phyloP scores from a whole-genome alignment of 2,113 vertebrate species.

The Eurystomus gularis region DNA sequence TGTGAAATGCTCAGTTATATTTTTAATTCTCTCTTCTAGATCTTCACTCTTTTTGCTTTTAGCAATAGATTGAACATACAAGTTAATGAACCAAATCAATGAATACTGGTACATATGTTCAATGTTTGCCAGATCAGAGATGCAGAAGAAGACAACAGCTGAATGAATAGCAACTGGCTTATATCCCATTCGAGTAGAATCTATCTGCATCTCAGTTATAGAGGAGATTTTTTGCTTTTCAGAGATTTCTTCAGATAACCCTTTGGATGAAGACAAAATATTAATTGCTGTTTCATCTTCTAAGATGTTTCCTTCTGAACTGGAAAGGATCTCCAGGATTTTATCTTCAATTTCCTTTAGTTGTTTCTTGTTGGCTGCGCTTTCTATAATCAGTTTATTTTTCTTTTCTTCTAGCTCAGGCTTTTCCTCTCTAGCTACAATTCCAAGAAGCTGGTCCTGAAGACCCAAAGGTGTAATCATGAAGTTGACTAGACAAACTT shows the following conservation, averaged over 20 bases:
- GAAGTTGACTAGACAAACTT: slow-evolving; percentile 94
- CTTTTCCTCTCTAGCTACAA: slow-evolving; percentile 90
- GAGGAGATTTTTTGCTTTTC: slow-evolving; percentile 89
- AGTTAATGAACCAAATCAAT: slow-evolving; percentile 88
- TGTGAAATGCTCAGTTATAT: slow-evolving; percentile 86
- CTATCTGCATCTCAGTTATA: slow-evolving; percentile 87
- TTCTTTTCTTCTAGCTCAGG: slow-evolving; percentile 92
- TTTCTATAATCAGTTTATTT: slow-evolving; percentile 88
- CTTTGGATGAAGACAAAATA: slow-evolving; percentile 88
- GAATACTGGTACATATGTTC: slow-evolving; percentile 97
- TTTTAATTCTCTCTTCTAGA: slow-evolving; percentile 76
- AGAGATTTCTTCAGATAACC: slow-evolving; percentile 87
- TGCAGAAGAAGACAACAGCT: slow-evolving; percentile 89
- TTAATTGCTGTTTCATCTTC: slow-evolving; percentile 90
- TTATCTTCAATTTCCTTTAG: slow-evolving; percentile 92
- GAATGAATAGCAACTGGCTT: slow-evolving; percentile 89
- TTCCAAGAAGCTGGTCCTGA: slow-evolving; percentile 91
- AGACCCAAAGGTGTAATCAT: slow-evolving; percentile 94
- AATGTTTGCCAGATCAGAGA: slow-evolving; percentile 90
- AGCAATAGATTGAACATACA: slow-evolving; percentile 84
- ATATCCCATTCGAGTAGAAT: slow-evolving; percentile 89
- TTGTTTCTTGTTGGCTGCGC: slow-evolving; percentile 87
- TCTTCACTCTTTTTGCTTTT: slow-evolving; percentile 80
- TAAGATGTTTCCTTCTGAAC: slow-evolving; percentile 89
- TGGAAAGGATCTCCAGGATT: slow-evolving; percentile 87